Conservation (phyloP, 2,888 invertebrate species). For the Mesodorylaimus sp. region DNA sequence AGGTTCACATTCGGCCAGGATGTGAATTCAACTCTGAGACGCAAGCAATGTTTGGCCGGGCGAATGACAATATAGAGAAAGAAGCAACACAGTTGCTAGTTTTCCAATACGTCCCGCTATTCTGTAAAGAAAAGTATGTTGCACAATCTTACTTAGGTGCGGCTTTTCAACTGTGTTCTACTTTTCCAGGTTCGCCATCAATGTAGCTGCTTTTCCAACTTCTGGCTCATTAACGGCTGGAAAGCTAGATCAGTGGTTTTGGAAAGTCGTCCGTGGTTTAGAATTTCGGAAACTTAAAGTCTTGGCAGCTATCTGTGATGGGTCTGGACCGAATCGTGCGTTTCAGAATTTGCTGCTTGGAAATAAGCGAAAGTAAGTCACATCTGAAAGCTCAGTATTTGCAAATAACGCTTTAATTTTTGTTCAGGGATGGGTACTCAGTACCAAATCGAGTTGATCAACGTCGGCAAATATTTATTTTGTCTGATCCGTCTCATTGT, state of each 20-base stretch:
- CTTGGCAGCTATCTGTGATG: background rate
- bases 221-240: background rate
- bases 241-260: background rate
- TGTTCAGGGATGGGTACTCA: background rate
- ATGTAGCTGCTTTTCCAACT: background rate
- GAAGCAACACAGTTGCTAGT: background rate
- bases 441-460: background rate
- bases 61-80: background rate
- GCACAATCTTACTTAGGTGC: background rate
- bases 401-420: background rate
- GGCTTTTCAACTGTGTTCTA: background rate
- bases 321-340: background rate
- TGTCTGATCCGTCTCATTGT: background rate
- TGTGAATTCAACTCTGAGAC: background rate
- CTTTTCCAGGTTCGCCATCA: background rate
- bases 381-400: background rate
- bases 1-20: background rate
- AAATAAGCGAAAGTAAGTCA: background rate
- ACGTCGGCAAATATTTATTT: background rate
- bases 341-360: background rate
- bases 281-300: background rate
- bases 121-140: background rate
- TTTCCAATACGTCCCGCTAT: background rate
- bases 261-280: background rate
- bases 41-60: background rate